Conservation (phyloP, 2,888 invertebrate genomes). For the Agapostemon virescens region DNA sequence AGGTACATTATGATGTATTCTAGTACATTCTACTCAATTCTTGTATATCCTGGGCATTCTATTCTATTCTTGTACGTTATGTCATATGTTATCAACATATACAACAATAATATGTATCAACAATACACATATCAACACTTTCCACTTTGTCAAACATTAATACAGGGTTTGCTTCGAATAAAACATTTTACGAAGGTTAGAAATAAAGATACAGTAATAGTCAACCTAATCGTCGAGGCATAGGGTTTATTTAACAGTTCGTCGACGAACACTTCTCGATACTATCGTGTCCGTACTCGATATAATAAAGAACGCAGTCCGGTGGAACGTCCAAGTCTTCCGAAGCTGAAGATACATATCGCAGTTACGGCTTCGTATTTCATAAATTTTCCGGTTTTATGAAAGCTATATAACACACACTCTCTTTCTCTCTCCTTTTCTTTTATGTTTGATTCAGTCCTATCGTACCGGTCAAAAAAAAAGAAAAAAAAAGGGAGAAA, state of each 20-base stretch:
- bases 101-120: too few species aligned
- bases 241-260: background rate
- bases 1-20: too few species aligned
- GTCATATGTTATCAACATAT: too few species aligned
- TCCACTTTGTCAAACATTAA: background rate
- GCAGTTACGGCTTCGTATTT: constrained; percentile 6
- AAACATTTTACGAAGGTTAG: background rate
- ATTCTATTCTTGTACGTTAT: too few species aligned
- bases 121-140: too few species aligned
- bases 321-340: background rate
- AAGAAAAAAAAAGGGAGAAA: constrained; percentile 17
- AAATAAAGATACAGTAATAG: background rate
- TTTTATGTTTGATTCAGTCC: constrained; percentile 28
- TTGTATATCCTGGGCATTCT: too few species aligned
- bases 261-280: background rate
- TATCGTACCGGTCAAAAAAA: constrained; percentile 57
- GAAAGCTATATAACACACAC: background rate
- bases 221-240: background rate
- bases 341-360: constrained; percentile 1
- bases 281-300: background rate
- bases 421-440: background rate
- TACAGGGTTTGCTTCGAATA: background rate
- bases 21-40: too few species aligned
- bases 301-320: background rate
- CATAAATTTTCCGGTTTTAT: constrained; percentile 9